phyloP scores from a whole-genome alignment of 2,113 vertebrate species.

The Vireo altiloquus region DNA sequence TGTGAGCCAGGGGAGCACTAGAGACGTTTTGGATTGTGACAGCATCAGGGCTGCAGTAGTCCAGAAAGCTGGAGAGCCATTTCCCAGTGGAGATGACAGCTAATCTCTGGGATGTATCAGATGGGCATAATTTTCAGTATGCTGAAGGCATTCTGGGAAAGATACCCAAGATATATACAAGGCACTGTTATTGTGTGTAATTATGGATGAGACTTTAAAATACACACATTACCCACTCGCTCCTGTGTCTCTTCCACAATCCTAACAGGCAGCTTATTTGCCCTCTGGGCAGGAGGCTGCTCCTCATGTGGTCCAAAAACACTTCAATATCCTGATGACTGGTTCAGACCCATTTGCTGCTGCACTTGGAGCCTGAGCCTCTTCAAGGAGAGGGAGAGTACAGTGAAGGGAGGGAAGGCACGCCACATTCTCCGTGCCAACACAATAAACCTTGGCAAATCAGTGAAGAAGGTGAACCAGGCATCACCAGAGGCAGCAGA shows the following conservation, averaged over 20 bases:
- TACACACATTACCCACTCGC: not conserved
- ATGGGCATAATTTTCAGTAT: not conserved
- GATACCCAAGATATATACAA: not conserved
- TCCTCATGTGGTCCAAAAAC: not conserved
- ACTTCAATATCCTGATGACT: not conserved
- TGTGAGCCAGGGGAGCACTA: not conserved
- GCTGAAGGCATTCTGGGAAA: not conserved
- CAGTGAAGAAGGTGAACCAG: not conserved
- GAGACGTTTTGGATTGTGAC: not conserved
- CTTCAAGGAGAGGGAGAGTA: not conserved
- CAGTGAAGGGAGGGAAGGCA: not conserved
- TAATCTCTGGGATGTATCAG: not conserved
- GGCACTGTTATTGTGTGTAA: not conserved
- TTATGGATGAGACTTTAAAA: not conserved
- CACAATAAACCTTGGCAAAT: not conserved
- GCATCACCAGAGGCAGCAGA: not conserved
- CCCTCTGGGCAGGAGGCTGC: not conserved
- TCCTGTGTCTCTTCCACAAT: not conserved
- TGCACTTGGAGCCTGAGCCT: not conserved
- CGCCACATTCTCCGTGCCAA: rapidly evolving
- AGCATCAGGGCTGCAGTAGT: not conserved
- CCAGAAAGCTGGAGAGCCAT: not conserved
- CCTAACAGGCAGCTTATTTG: not conserved
- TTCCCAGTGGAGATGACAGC: not conserved
- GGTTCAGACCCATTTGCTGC: not conserved